These are phyloP conservation scores for Lepisosteus osseus DNA, from an alignment of 2,113 vertebrate species.

Conservation along the genomic window DNA sequence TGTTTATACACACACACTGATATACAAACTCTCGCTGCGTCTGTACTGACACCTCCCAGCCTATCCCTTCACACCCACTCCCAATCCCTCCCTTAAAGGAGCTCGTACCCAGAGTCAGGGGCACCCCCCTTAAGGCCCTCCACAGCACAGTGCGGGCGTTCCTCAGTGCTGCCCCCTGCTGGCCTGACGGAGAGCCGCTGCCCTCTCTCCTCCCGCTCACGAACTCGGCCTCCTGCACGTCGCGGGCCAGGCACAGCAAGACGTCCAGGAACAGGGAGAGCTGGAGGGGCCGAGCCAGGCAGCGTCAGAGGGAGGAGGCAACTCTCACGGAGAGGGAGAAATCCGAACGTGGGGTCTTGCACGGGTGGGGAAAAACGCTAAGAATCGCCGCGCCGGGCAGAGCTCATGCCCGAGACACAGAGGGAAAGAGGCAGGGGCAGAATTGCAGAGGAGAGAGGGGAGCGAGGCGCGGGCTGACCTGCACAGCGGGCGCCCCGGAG, in stretches of 20 bases:
- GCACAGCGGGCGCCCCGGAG: constrained; percentile 81
- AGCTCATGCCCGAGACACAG: not conserved
- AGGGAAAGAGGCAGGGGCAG: not conserved
- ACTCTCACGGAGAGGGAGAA: not conserved
- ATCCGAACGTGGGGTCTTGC: too few relatives aligned
- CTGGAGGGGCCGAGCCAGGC: constrained; percentile 50
- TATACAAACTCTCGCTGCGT: not conserved
- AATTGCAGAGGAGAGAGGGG: too few relatives aligned
- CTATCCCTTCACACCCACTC: too few relatives aligned
- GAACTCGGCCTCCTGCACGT: constrained; percentile 67
- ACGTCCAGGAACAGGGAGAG: constrained; percentile 92
- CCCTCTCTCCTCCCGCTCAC: constrained; percentile 52
- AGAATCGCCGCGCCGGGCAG: not conserved
- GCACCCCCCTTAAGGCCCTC: constrained; percentile 70
- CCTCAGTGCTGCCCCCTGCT: constrained; percentile 42
- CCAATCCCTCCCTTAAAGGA: too few relatives aligned
- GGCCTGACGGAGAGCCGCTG: constrained; percentile 36
- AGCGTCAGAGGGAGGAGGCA: too few relatives aligned
- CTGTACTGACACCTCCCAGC: too few relatives aligned
- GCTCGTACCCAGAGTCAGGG: constrained; percentile 73
- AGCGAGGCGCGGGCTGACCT: constrained; percentile 62
- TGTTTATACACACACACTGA: not conserved
- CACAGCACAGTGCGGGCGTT: constrained; percentile 75
- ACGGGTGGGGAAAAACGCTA: not conserved
- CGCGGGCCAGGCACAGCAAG: constrained; percentile 80